Evolutionary conservation across 23 tunicate genomes (phyloP).

Genomic region (Phallusia fumigata): DNA sequence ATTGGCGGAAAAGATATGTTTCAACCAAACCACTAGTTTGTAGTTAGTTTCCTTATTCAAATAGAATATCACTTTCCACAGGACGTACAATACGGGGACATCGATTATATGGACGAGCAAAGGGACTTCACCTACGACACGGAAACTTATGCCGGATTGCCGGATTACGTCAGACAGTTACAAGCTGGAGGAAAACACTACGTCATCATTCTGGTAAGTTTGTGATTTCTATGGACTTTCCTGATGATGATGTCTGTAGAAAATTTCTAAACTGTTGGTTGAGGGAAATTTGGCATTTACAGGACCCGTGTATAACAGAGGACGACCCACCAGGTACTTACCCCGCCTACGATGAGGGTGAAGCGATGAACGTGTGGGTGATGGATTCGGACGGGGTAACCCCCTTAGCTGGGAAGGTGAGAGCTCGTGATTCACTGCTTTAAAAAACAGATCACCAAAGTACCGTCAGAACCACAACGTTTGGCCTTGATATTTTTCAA

Average conservation of each 20-base stretch:
- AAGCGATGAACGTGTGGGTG: constrained; percentile 63
- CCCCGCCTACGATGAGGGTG: constrained; percentile 87
- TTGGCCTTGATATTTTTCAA: too few species aligned
- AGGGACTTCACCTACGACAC: constrained; percentile 91
- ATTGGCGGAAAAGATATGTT: too few species aligned
- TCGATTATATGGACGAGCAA: constrained; percentile 99
- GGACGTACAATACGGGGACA: constrained; percentile 99
- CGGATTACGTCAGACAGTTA: constrained; percentile 67
- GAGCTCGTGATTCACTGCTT: too few species aligned
- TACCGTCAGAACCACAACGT: too few species aligned
- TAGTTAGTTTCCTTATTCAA: too few species aligned
- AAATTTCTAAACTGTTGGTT: too few species aligned
- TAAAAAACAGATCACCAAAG: too few species aligned
- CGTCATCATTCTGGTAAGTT: constrained; percentile 70
- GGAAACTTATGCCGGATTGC: constrained; percentile 69
- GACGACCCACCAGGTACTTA: constrained; percentile 94
- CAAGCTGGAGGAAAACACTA: constrained; percentile 92
- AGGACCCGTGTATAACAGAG: constrained; percentile 91
- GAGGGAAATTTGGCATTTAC: neutral
- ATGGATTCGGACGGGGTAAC: constrained; percentile 62
- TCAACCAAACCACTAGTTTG: too few species aligned
- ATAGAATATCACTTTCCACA: constrained; percentile 7
- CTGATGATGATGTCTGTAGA: too few species aligned
- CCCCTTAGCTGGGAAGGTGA: constrained; percentile 71
- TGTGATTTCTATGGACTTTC: too few species aligned